Conservation (phyloP, 1,140 invertebrate genomes). For the Delia radicum region DNA sequence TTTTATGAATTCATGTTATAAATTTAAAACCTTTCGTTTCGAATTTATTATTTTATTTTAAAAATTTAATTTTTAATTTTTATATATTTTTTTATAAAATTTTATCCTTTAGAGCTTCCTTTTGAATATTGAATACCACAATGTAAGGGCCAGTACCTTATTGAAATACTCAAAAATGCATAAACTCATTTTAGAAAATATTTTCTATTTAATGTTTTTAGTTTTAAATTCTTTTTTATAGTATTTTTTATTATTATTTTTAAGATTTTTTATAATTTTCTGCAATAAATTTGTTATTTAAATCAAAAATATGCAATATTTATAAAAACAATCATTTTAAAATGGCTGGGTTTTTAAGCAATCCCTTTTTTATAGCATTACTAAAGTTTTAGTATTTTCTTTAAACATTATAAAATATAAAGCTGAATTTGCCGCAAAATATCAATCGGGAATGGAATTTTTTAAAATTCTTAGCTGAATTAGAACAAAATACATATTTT, state of each 20-base stretch:
- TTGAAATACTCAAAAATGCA: neutral
- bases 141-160: slow-evolving; percentile 6
- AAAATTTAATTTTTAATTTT: slow-evolving; percentile 1
- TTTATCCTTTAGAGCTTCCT: slow-evolving; percentile 8
- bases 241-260: no score
- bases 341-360: no score
- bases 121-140: neutral
- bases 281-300: neutral
- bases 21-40: neutral
- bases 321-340: no score
- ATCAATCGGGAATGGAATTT: no score
- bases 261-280: neutral
- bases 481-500: no score
- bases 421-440: no score
- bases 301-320: neutral
- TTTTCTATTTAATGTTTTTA: neutral
- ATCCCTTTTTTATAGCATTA: no score
- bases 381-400: no score
- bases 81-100: slow-evolving; percentile 13
- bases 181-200: neutral
- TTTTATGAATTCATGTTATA: neutral
- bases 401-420: no score
- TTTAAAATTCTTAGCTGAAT: no score
- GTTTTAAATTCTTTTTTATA: no score
- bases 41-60: slow-evolving; percentile 11